Conservation (phyloP, 2,888 invertebrate species). For the Operophtera brumata region DNA sequence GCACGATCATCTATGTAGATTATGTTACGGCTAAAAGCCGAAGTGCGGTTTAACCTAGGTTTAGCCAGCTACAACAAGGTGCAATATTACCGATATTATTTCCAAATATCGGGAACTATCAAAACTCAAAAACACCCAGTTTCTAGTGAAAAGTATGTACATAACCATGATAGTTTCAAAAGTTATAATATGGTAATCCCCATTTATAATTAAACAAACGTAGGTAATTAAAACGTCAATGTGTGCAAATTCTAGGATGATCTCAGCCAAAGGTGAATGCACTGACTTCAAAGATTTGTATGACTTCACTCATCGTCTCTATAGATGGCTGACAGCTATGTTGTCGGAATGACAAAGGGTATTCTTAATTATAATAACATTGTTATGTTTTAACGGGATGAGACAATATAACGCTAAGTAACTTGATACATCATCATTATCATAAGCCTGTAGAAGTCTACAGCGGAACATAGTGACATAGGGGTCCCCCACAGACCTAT, state of each 20-base stretch:
- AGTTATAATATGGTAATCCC: not conserved
- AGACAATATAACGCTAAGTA: not conserved
- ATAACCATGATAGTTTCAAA: too few species aligned
- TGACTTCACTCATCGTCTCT: constrained; percentile 20
- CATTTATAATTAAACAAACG: not conserved
- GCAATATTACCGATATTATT: too few species aligned
- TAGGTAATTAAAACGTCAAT: not conserved
- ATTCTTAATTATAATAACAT: not conserved
- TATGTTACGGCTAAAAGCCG: too few species aligned
- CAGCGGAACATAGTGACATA: too few species aligned
- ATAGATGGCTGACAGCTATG: constrained; percentile 14
- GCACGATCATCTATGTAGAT: too few species aligned
- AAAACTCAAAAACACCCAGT: too few species aligned
- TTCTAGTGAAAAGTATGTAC: too few species aligned
- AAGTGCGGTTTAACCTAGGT: too few species aligned
- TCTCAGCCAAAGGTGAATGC: constrained; percentile 41
- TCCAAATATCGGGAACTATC: too few species aligned
- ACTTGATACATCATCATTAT: not conserved
- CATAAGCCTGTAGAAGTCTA: not conserved
- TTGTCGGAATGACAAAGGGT: not conserved
- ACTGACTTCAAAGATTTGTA: constrained; percentile 17
- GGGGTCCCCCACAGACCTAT: too few species aligned
- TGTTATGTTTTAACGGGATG: not conserved
- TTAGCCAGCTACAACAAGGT: too few species aligned
- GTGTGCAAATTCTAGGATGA: constrained; percentile 33